phyloP scores from a whole-genome alignment of 1,140 invertebrate species.

The Drosophila lacertosa region DNA sequence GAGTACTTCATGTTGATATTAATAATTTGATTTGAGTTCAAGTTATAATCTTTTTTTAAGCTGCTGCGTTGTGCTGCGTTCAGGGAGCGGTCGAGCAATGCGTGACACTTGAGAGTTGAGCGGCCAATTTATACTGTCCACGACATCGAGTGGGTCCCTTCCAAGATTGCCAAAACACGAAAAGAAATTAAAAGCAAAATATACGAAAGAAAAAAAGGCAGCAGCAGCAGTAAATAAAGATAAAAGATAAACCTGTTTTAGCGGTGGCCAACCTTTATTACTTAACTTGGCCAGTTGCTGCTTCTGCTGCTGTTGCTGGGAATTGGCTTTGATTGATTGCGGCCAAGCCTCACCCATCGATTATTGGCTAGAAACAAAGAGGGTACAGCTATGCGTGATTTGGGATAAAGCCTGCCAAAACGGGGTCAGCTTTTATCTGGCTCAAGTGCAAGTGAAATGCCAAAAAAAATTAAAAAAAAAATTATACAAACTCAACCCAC shows the following conservation, averaged over 20 bases:
- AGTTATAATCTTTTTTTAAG: too few species aligned
- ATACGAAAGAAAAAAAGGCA: conserved; percentile 12
- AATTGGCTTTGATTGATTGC: conserved; percentile 49
- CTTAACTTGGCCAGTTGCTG: conserved; percentile 32
- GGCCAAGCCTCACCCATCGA: conserved; percentile 23
- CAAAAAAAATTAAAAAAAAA: too few species aligned
- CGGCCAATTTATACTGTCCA: conserved; percentile 66
- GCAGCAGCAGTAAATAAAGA: conserved; percentile 12
- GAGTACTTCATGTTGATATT: conserved; percentile 56
- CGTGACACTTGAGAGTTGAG: conserved; percentile 46
- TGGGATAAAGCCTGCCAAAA: conserved; percentile 45
- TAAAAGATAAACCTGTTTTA: conserved; percentile 30
- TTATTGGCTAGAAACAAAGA: conserved; percentile 33
- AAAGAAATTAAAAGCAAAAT: conserved; percentile 11
- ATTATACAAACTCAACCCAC: too few species aligned
- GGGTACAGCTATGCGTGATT: conserved; percentile 44
- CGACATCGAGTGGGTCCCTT: conserved; percentile 29
- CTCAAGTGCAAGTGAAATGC: conserved; percentile 68
- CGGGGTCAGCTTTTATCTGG: conserved; percentile 59
- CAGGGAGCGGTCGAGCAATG: conserved; percentile 70
- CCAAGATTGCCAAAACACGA: conserved; percentile 11
- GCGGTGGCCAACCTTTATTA: conserved; percentile 42
- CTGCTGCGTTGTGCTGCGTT: conserved; percentile 44
- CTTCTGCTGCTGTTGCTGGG: conserved; percentile 15
- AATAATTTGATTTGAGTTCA: background rate